A percentile compares a stretch with the other conserved stretches of the same genome.
Evolutionary conservation across 2,888 invertebrate genomes (phyloP).

Genomic region (Amphimallon solstitiale): DNA sequence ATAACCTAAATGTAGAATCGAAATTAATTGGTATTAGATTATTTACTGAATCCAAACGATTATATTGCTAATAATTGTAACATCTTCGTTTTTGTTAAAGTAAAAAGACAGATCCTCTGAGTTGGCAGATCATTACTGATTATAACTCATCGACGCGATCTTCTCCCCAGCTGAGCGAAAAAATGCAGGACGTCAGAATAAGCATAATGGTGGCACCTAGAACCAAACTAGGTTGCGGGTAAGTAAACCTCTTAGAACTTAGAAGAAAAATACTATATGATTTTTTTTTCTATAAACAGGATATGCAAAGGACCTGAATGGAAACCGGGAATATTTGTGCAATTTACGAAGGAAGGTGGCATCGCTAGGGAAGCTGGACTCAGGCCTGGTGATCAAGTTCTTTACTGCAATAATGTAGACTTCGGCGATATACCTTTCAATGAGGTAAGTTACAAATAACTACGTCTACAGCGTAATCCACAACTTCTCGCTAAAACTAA

Average conservation of each 20-base stretch:
- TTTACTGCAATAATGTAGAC: constrained; percentile 87
- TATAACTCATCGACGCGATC: constrained; percentile 65
- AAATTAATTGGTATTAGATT: no score
- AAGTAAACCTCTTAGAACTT: constrained; percentile 50
- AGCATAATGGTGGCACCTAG: constrained; percentile 84
- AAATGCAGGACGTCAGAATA: constrained; percentile 75
- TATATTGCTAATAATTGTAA: neutral
- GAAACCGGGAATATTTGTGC: constrained; percentile 88
- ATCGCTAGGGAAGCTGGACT: constrained; percentile 89
- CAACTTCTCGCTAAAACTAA: no score
- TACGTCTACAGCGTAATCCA: no score
- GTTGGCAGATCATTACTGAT: constrained; percentile 84
- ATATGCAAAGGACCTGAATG: constrained; percentile 88
- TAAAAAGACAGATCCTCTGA: constrained; percentile 78
- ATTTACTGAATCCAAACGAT: no score
- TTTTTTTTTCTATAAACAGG: constrained; percentile 60
- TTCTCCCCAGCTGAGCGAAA: constrained; percentile 67
- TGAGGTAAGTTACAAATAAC: constrained; percentile 68
- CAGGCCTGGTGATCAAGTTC: constrained; percentile 89
- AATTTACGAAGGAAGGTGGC: constrained; percentile 89
- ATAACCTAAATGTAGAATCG: no score
- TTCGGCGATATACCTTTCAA: constrained; percentile 82
- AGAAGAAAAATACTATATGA: neutral
- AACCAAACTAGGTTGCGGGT: constrained; percentile 87
- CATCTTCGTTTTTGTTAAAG: constrained; percentile 62